Evolutionary conservation across 2,888 invertebrate species (phyloP), one percentile per base, ranked within the genome.

Genomic region (Atrina japonica): DNA sequence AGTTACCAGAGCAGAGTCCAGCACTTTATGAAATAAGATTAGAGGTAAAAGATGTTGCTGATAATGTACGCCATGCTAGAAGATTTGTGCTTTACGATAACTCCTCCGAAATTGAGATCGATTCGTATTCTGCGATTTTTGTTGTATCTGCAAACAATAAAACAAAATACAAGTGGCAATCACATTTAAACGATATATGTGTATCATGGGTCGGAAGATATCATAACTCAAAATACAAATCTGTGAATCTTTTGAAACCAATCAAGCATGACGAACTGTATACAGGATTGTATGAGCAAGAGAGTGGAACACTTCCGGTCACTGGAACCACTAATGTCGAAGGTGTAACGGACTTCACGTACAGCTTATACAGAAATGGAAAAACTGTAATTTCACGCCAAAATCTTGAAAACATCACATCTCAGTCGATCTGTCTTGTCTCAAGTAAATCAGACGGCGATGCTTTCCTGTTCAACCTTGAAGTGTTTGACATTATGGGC

Each of bases 81-180:
- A n/a, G n/a, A n/a, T n/a, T n/a, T n/a, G n/a, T 78, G 7, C 47
- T 76, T 11, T 75, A 58, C 58, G 78, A 78, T 45, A 70, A 76
- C 23, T 65, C 73, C 0, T 68, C 75, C 1, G 63, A 18, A 3
- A 52, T 78, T 35, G 41, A 61, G 35, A 58, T 60, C 14, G 50
- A 56, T 18, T 1, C 18, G 3, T 40, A 43, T 3, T 55, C 60
- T 50, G 21, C 18, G 14, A 47, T 76, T 21, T 40, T 18, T 6
- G 70, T 71, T 14, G 52, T 52, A 9, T 77, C 80, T 11, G 75
- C 77, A 2, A 68, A 25, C 25, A 0, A 16, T 2, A 16, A 66
- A 41, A 66, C 41, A n/a, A 40, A 59, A n/a, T 52, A 29, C 27
- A 59, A 27, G 14, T 66, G 66, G 66, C 66, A 66, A 50, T 59